Evolutionary conservation across 1,140 invertebrate species (phyloP).

Genomic region (Danaus plexippus): DNA sequence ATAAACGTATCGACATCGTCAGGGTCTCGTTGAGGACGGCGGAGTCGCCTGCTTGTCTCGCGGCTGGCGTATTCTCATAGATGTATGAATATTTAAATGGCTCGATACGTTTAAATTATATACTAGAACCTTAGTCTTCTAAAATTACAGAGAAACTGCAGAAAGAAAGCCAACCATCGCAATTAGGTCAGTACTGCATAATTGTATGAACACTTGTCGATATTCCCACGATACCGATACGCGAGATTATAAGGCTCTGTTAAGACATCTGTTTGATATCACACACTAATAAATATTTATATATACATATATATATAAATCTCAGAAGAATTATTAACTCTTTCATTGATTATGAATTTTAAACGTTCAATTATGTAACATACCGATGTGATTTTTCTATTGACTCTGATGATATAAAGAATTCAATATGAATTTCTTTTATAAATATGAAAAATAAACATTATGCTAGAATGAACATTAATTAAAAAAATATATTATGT

Average conservation of each 20-base stretch:
- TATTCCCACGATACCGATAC: constrained; percentile 31
- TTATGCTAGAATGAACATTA: no score
- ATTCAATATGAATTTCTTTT: no score
- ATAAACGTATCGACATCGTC: no score
- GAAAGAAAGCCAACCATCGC: constrained; percentile 24
- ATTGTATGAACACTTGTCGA: constrained; percentile 32
- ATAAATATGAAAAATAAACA: no score
- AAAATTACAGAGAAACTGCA: constrained; percentile 40
- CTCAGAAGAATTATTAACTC: no score
- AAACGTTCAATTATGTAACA: no score
- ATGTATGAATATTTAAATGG: constrained; percentile 57
- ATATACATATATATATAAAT: no score
- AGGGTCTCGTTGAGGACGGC: no score
- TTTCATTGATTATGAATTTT: no score
- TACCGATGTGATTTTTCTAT: no score
- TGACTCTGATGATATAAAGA: no score
- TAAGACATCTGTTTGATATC: constrained; percentile 24
- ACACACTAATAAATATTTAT: constrained; percentile 17
- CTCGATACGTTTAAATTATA: constrained; percentile 48
- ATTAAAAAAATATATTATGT: no score
- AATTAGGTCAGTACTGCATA: constrained; percentile 48
- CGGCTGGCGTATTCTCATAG: constrained; percentile 41
- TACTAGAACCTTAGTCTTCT: constrained; percentile 30
- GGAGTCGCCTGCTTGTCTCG: constrained; percentile 17
- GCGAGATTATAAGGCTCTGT: constrained; percentile 22